phyloP scores from a whole-genome alignment of 2,888 invertebrate genomes.

The Andricus curvator region DNA sequence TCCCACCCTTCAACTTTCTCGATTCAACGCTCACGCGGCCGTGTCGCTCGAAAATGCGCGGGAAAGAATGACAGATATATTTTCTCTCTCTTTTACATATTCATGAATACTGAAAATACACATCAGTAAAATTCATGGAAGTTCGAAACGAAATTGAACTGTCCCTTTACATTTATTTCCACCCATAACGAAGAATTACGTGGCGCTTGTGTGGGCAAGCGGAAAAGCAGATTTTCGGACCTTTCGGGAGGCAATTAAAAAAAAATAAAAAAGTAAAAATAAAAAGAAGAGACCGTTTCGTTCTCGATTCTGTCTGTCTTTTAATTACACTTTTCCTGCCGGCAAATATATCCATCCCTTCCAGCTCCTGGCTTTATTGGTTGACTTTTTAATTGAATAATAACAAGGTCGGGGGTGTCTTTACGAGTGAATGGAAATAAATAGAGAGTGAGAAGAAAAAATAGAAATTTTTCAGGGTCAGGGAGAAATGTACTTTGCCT shows the following conservation, averaged over 20 bases:
- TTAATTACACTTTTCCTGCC: slow-evolving; percentile 7
- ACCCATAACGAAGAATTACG: background rate
- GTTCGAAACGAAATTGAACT: slow-evolving; percentile 31
- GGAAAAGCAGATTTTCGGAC: background rate
- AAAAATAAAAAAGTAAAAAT: background rate
- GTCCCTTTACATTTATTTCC: slow-evolving; percentile 24
- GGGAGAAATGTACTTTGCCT: slow-evolving; percentile 9
- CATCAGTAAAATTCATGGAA: slow-evolving; percentile 34
- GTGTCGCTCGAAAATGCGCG: slow-evolving; percentile 23
- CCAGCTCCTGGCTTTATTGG: background rate
- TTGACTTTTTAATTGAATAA: slow-evolving; percentile 18
- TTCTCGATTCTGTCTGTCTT: background rate
- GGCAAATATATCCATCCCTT: background rate
- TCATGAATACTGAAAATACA: slow-evolving; percentile 30
- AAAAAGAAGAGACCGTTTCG: background rate
- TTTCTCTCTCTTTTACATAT: slow-evolving; percentile 22
- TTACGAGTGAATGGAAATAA: background rate
- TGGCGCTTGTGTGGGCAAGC: slow-evolving; percentile 21
- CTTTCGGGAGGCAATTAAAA: background rate
- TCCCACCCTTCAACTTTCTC: slow-evolving; percentile 16
- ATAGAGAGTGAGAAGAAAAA: background rate
- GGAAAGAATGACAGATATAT: slow-evolving; percentile 28
- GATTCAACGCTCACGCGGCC: slow-evolving; percentile 1
- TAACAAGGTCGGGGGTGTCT: background rate
- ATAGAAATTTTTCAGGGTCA: slow-evolving; percentile 17